These are phyloP conservation scores for Muntiacus muntjak DNA, from an alignment of 2,113 vertebrate genomes.

Conservation along the genomic window DNA sequence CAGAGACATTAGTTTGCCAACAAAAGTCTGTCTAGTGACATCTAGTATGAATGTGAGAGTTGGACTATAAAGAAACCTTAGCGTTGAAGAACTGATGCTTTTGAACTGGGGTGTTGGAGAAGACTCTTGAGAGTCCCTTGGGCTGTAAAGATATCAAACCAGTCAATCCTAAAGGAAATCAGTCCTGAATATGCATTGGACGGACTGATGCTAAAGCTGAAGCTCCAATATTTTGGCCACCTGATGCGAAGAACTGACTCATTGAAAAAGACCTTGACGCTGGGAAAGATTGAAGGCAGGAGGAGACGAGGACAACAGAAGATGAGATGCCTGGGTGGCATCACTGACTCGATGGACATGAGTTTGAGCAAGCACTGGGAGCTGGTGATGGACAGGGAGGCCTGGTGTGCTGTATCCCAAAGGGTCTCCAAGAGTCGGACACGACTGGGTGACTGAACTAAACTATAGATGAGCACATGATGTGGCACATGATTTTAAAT, in stretches of 20 bases:
- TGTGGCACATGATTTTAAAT: not conserved
- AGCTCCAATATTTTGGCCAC: not conserved
- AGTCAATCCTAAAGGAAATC: not conserved
- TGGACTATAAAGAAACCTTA: not conserved
- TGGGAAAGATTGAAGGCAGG: not conserved
- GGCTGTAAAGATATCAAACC: not conserved
- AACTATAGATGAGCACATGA: not conserved
- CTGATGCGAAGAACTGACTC: not conserved
- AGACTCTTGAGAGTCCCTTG: not conserved
- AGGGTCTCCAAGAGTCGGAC: not conserved
- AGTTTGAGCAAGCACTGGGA: not conserved
- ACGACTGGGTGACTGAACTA: not conserved
- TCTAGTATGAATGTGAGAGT: not conserved
- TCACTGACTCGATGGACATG: not conserved
- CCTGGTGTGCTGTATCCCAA: not conserved
- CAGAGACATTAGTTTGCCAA: not conserved
- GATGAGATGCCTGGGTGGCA: not conserved
- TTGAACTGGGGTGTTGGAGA: not conserved
- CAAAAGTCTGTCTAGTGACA: not conserved
- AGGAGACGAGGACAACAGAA: not conserved
- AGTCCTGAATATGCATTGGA: not conserved
- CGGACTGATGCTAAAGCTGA: not conserved
- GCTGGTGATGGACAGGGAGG: not conserved
- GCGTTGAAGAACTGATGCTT: not conserved
- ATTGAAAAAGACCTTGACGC: not conserved